A percentile compares a stretch with the other conserved stretches of the same genome.
Evolutionary conservation across 2,113 vertebrate genomes (phyloP).

Genomic region (Glareola pratincola): DNA sequence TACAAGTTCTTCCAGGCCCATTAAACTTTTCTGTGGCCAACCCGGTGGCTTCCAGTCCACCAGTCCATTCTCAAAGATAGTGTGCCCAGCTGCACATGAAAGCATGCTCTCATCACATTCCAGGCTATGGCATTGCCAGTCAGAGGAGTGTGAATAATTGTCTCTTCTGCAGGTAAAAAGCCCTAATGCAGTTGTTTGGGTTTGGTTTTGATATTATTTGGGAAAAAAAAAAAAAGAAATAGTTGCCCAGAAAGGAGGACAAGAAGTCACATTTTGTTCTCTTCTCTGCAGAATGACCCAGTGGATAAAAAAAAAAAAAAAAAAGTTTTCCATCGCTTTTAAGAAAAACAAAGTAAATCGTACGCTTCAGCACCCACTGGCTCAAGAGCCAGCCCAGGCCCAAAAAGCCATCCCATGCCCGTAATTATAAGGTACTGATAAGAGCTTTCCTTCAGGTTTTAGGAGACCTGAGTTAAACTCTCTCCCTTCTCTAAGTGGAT

Average conservation of each 20-base stretch:
- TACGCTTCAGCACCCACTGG: neutral
- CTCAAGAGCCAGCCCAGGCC: neutral
- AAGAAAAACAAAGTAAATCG: neutral
- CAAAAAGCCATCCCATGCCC: neutral
- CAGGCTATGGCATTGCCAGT: neutral
- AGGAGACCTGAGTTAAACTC: neutral
- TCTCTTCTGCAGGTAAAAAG: neutral
- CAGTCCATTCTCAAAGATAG: neutral
- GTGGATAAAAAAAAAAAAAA: neutral
- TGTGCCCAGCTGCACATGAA: neutral
- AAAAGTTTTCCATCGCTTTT: neutral
- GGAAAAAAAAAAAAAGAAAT: no score
- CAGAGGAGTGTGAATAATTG: neutral
- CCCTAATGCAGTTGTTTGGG: neutral
- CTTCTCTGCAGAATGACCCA: neutral
- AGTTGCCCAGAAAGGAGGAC: neutral
- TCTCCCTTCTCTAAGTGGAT: neutral
- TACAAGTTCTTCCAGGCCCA: neutral
- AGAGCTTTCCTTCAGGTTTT: neutral
- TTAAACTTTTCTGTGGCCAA: neutral
- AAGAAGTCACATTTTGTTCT: neutral
- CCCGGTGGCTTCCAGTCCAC: neutral
- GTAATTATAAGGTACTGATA: neutral
- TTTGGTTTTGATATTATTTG: no score
- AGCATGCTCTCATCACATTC: neutral